Conservation (phyloP, 2,113 vertebrate genomes). For the Boulengeromyrus knoepffleri region DNA sequence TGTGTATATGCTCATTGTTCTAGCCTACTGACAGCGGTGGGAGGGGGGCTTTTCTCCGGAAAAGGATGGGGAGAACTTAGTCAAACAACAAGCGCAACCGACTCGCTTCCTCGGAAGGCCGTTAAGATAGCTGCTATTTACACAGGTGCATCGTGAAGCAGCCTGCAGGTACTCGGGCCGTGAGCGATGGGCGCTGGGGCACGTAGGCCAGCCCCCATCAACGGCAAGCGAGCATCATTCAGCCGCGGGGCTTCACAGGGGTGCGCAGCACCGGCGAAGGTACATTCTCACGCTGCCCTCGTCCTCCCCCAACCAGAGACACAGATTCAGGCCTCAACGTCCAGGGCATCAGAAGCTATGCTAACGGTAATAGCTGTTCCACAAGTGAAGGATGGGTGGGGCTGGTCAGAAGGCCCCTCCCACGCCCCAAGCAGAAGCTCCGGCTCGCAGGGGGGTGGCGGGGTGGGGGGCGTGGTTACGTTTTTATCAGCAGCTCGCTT, state of each 20-base stretch:
- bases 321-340: not conserved
- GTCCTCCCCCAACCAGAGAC: not conserved
- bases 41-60: constrained; percentile 17
- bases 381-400: not conserved
- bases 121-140: constrained; percentile 41
- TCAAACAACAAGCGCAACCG: constrained; percentile 48
- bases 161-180: constrained; percentile 6
- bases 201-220: not conserved
- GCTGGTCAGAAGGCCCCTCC: not conserved
- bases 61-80: constrained; percentile 48
- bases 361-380: not conserved
- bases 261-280: not conserved
- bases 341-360: not conserved
- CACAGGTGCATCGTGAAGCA: constrained; percentile 33
- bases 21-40: not conserved
- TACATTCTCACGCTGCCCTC: not conserved
- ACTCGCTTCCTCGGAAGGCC: constrained; percentile 25
- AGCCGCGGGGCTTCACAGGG: not conserved
- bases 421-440: not conserved
- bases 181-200: constrained; percentile 24
- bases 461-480: not conserved
- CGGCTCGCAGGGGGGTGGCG: not conserved
- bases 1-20: constrained; percentile 1
- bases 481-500: not conserved
- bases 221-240: not conserved